Base-by-base conservation (phyloP, 1,140 invertebrate species). In the Acromyrmex charruanus region DNA sequence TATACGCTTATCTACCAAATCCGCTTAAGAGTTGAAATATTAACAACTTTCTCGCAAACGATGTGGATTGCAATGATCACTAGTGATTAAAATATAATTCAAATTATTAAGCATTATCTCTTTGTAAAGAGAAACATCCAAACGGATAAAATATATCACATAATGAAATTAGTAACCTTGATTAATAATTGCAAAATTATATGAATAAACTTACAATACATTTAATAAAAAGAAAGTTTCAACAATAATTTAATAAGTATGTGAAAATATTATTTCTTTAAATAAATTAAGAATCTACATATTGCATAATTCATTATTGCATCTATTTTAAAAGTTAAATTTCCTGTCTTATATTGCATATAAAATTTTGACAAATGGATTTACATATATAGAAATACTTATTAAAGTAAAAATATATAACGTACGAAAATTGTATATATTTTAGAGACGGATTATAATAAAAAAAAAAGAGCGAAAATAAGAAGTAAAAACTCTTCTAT, bases 1-100 rank as follows among this genome's bases (percentile, higher is more conserved):
- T 94, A 94, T 93, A 92, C 92, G 93, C 88, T 93, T 93, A 94
- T 93, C 87, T 89, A 89, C 79, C 81, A 77, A 90, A 92, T 91
- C 77, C 86, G 87, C 82, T 86, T 91, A 85, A 87, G 88, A 91
- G 61, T 63, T 88, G 80, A 88, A 91, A 90, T 85, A 74, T 90
- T 88, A 90, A 90, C 89, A 85, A 84, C 21, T 85, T 35, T 63
- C 55, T 49, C 59, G 51, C 59, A 35, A 77, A 77, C 63, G 35
- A 71, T 88, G 39, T 49, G 44, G 28, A 80, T 79, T 39, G 35
- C 53, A 16, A 35, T 5, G 39, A 61, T 84, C 55, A 44, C 39
- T 35, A 49, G 55, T 51, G 55, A 25, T 61, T 84, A 61, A 49
- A n/a, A 16, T 74, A 74, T 31, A 61, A 74, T 82, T 59, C 31